phyloP scores from a whole-genome alignment of 2,888 invertebrate species.

The Noctua pronuba region DNA sequence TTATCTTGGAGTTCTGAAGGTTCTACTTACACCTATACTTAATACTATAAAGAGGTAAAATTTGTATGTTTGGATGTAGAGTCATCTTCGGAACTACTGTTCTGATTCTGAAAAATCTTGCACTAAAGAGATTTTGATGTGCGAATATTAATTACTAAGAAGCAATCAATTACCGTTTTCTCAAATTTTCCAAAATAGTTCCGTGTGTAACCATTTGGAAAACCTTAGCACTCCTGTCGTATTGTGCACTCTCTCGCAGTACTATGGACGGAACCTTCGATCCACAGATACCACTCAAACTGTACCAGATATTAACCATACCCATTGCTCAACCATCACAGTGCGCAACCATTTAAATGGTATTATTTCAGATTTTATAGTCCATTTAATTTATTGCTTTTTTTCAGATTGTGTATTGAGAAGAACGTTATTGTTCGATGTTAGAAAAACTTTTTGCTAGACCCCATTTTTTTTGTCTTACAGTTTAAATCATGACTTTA shows the following conservation, averaged over 20 bases:
- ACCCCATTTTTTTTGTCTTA: constrained; percentile 23
- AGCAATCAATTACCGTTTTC: neutral
- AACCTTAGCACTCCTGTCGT: neutral
- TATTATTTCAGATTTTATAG: constrained; percentile 66
- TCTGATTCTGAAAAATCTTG: neutral
- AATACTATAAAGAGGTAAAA: neutral
- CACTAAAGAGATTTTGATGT: neutral
- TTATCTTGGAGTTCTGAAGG: neutral
- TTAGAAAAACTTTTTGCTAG: constrained; percentile 31
- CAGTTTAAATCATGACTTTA: constrained; percentile 6
- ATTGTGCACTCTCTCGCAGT: neutral
- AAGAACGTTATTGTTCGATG: constrained; percentile 54
- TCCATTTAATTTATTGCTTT: constrained; percentile 58
- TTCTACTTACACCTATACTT: no score
- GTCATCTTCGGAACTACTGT: neutral
- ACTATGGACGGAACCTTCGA: constrained; percentile 20
- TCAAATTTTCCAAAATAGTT: no score
- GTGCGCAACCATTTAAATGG: constrained; percentile 61
- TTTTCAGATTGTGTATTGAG: constrained; percentile 48
- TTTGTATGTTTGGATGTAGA: neutral
- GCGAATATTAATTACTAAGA: neutral
- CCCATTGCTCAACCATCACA: constrained; percentile 57
- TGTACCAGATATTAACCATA: constrained; percentile 29
- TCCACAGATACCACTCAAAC: neutral
- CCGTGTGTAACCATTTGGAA: neutral